Base-by-base conservation (phyloP, 2,797 vertebrate genomes). In the Typhlichthys eigenmanni region DNA sequence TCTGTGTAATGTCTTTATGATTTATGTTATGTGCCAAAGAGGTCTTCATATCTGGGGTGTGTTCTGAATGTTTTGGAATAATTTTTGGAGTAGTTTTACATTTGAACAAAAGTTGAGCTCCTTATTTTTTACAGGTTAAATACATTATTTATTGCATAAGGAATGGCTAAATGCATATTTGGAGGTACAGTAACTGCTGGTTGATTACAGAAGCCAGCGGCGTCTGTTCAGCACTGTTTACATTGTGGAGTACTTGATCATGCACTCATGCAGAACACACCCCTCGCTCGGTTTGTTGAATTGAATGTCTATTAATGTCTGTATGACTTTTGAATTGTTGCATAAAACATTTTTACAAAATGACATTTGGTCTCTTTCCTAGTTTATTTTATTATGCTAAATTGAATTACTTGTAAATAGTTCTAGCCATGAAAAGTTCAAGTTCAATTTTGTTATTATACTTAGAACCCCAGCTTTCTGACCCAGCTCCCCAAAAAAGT, bases 11-110 rank as follows among this genome's bases (percentile, higher is more conserved):
- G 48, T 85, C 74, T 72, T 74, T 73, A 79, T 76, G 77, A 85
- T 89, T 88, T 88, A 70, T 87, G 79, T 92, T 78, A 72, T 76
- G 86, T 91, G 88, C 92, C 92, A 93, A 93, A 93, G 92, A 93
- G 61, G 70, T 87, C 19, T 78, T 53, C 13, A 12, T 29, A 46
- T 46, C 73, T 54, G 74, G 67, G 79, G 76, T 79, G 85, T 82
- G 83, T 74, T 74, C 74, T 13, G 13, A 66, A 69, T 5, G 62
- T 72, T 78, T 81, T 63, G 60, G 78, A 78, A 74, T 55, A n/a
- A 14, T n/a, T 57, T 56, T n/a, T 3, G 13, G 29, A 8, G 14
- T 16, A 8, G 47, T 48, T 48, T 48, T 48, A 48, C 62, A 10
- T 46, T 77, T 83, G 69, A 78, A 78, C 65, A 49, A 61, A 54